These are phyloP conservation scores for Eurois occulta DNA, from an alignment of 2,888 invertebrate genomes.

Conservation along the genomic window DNA sequence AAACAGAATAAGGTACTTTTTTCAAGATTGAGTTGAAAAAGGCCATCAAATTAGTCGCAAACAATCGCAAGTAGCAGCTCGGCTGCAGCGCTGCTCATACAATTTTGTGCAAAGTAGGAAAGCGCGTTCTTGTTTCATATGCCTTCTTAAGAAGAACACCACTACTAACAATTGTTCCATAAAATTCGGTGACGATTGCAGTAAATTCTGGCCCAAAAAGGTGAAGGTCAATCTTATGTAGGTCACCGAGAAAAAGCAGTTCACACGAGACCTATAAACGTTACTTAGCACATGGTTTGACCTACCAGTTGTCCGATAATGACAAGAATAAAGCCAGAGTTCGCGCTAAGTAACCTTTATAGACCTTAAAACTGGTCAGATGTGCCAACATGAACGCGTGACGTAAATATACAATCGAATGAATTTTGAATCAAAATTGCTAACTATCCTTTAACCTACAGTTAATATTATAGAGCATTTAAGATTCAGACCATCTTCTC, in stretches of 20 bases:
- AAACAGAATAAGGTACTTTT: background rate
- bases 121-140: too few species aligned
- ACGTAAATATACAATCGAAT: too few species aligned
- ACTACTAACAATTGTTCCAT: background rate
- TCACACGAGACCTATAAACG: background rate
- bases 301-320: background rate
- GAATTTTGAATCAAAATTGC: too few species aligned
- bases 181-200: background rate
- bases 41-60: background rate
- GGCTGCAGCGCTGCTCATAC: background rate
- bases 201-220: background rate
- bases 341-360: too few species aligned
- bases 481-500: too few species aligned
- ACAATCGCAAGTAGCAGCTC: background rate
- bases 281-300: background rate
- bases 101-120: background rate
- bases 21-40: background rate
- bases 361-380: too few species aligned
- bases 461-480: too few species aligned
- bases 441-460: too few species aligned
- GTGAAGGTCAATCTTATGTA: background rate
- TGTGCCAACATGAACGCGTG: too few species aligned
- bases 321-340: too few species aligned
- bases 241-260: background rate
- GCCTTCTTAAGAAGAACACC: too few species aligned